A percentile compares a stretch with the other conserved stretches of the same genome.
Evolutionary conservation across 1,140 invertebrate genomes (phyloP).

Genomic region (Orius insidiosus): DNA sequence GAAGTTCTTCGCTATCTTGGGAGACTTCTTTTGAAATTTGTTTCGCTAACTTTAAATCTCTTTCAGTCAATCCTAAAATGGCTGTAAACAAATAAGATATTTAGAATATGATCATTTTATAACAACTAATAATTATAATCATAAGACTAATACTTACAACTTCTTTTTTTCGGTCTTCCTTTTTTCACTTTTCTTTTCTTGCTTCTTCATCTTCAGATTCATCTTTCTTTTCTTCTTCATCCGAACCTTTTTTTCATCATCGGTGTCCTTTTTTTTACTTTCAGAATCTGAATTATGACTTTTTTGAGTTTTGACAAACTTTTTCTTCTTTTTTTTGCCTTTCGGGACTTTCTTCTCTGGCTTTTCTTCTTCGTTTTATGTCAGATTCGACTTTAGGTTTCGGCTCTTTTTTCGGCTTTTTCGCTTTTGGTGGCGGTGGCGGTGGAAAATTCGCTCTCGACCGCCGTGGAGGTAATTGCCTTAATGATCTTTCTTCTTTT

Average conservation of each 20-base stretch:
- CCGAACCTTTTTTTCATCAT: neutral
- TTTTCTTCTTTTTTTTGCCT: neutral
- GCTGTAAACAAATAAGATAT: too few relatives aligned
- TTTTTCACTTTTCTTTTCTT: neutral
- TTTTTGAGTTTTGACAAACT: neutral
- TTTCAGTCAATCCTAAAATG: conserved; percentile 34
- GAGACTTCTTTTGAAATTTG: conserved; percentile 3
- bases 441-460: neutral
- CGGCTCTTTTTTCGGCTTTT: conserved; percentile 69
- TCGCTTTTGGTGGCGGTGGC: conserved; percentile 43
- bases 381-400: conserved; percentile 28
- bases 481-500: neutral
- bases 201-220: neutral
- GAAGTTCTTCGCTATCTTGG: conserved; percentile 24
- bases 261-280: neutral
- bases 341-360: neutral
- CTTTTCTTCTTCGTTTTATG: neutral
- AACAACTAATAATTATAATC: neutral
- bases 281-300: neutral
- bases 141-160: neutral
- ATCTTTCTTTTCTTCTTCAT: conserved; percentile 4
- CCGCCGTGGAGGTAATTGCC: neutral
- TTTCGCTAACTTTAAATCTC: conserved; percentile 21
- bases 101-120: too few relatives aligned
- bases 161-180: neutral